Percentiles rank a stretch among this genome's conserved stretches.
Evolutionary conservation across 2,888 invertebrate species (phyloP).

Genomic region (Amphiduros pacificus): DNA sequence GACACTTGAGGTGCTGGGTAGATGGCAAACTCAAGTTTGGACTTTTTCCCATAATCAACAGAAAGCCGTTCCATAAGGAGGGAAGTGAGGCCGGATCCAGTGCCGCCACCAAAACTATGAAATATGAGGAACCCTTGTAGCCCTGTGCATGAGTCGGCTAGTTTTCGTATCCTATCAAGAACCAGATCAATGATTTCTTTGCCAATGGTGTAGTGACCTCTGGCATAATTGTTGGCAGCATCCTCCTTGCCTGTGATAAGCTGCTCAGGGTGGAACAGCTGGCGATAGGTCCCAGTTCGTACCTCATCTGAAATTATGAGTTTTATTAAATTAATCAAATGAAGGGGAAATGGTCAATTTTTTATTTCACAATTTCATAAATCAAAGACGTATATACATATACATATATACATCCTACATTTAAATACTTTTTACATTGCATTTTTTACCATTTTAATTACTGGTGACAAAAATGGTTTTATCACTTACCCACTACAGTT

Average conservation of each 20-base stretch:
- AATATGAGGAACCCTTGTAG: slow-evolving; percentile 82
- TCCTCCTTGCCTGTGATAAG: slow-evolving; percentile 73
- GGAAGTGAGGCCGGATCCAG: slow-evolving; percentile 68
- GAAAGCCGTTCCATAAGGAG: slow-evolving; percentile 68
- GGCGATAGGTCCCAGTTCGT: slow-evolving; percentile 50
- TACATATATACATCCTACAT: no score
- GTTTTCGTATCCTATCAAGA: slow-evolving; percentile 71
- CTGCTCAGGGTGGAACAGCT: slow-evolving; percentile 58
- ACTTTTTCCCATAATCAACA: slow-evolving; percentile 65
- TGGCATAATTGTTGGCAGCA: slow-evolving; percentile 82
- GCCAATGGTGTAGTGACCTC: slow-evolving; percentile 79
- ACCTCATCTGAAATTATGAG: slow-evolving; percentile 49
- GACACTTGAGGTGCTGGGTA: slow-evolving; percentile 48
- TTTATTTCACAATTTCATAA: no score
- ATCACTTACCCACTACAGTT: slow-evolving; percentile 72
- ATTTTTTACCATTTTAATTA: no score
- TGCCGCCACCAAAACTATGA: slow-evolving; percentile 71
- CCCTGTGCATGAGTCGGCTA: slow-evolving; percentile 78
- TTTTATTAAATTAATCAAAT: no score
- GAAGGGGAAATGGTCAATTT: no score
- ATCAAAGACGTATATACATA: no score
- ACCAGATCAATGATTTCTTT: slow-evolving; percentile 74
- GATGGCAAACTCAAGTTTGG: slow-evolving; percentile 54
- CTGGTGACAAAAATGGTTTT: no score
- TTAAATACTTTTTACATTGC: no score